These are phyloP conservation scores for Ictalurus punctatus DNA, from an alignment of 2,113 vertebrate species.

Conservation along the genomic window DNA sequence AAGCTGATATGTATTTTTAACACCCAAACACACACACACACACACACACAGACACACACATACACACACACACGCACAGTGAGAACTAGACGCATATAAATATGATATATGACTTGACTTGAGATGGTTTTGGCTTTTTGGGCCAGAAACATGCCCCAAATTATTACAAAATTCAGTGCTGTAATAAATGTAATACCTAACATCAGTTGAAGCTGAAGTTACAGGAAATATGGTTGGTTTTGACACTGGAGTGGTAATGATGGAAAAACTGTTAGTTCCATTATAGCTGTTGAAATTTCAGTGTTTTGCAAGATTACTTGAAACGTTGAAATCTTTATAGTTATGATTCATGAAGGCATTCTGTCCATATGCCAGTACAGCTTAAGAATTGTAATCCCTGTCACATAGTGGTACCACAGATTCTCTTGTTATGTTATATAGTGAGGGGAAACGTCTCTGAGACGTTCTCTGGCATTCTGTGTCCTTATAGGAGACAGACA, in stretches of 20 bases:
- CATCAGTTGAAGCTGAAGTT: slow-evolving; percentile 1
- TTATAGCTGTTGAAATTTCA: slow-evolving; percentile 17
- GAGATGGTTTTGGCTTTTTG: not conserved
- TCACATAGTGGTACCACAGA: not conserved
- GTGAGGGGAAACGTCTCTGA: not conserved
- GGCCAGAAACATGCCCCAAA: not conserved
- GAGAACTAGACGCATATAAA: not conserved
- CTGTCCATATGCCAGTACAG: slow-evolving; percentile 3
- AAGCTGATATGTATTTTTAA: not conserved
- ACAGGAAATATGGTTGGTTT: slow-evolving; percentile 6
- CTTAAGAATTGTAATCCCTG: not conserved
- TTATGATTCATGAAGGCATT: not conserved
- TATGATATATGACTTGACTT: not conserved
- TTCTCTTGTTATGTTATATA: not conserved
- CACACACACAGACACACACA: not conserved
- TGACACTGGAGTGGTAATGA: not conserved
- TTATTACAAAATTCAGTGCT: slow-evolving; percentile 2
- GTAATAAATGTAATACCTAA: slow-evolving; percentile 17
- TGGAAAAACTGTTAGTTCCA: slow-evolving; percentile 15
- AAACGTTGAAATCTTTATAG: not conserved
- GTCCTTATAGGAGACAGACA: not conserved
- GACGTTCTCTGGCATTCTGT: not conserved
- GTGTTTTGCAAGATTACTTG: not conserved
- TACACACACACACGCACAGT: not conserved
- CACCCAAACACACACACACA: not conserved